Evolutionary conservation across 1,140 invertebrate genomes (phyloP).

Genomic region (Drosophila aff.): DNA sequence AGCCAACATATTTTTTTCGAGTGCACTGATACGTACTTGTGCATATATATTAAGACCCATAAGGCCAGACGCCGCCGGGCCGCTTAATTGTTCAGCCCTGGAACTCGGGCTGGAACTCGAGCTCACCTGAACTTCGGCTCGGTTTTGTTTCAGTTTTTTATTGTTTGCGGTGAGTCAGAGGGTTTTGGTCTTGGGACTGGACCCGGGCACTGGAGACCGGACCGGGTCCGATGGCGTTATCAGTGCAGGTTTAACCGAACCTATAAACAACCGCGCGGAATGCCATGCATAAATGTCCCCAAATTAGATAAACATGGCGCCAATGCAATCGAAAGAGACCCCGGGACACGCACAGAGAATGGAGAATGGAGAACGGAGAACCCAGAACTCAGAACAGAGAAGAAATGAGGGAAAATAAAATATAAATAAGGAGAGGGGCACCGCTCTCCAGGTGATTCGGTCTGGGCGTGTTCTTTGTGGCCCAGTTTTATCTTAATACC

Average conservation of each 20-base stretch:
- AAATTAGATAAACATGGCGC: slow-evolving; percentile 85
- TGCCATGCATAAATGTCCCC: slow-evolving; percentile 85
- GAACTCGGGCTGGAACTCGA: slow-evolving; percentile 4
- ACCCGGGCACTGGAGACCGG: slow-evolving; percentile 10
- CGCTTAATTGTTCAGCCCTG: slow-evolving; percentile 56
- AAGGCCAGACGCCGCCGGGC: slow-evolving; percentile 42
- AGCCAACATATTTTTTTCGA: background rate
- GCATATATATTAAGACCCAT: slow-evolving; percentile 24
- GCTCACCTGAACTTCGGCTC: slow-evolving; percentile 28
- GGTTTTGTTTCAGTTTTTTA: slow-evolving; percentile 43
- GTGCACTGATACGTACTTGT: slow-evolving; percentile 31
- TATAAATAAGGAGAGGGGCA: slow-evolving; percentile 4
- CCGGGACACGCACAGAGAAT: slow-evolving; percentile 46
- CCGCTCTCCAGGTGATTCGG: slow-evolving; percentile 29
- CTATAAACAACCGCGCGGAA: slow-evolving; percentile 85
- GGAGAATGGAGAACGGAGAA: background rate
- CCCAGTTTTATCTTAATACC: slow-evolving; percentile 79
- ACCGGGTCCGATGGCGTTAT: slow-evolving; percentile 56
- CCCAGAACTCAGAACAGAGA: background rate
- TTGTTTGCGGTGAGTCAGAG: slow-evolving; percentile 57
- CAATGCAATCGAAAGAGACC: slow-evolving; percentile 80
- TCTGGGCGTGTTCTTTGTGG: slow-evolving; percentile 61
- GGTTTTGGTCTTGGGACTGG: slow-evolving; percentile 12
- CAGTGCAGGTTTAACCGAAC: slow-evolving; percentile 85
- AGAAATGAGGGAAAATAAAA: background rate